Percentiles rank a stretch among this genome's conserved stretches.
Evolutionary conservation across 2,888 invertebrate genomes (phyloP).

Genomic region (Ptychoptera albimana): DNA sequence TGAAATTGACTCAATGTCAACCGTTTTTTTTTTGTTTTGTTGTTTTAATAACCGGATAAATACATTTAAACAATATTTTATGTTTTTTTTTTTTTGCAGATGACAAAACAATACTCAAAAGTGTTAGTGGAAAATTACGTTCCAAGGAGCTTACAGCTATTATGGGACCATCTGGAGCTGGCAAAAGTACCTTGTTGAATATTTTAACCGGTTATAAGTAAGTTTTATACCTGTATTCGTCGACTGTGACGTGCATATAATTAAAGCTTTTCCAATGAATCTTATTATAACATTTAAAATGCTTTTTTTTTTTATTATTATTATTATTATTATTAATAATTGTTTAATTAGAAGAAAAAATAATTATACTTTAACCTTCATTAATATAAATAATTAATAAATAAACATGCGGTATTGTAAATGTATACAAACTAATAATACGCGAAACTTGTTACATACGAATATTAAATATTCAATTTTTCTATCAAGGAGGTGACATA

Average conservation of each 20-base stretch:
- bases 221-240: slow-evolving; percentile 25
- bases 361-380: not conserved
- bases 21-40: not conserved
- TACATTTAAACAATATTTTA: not conserved
- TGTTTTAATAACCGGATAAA: slow-evolving; percentile 6
- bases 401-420: too few relatives aligned
- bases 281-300: too few relatives aligned
- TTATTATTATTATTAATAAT: not conserved
- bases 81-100: slow-evolving; percentile 36
- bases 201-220: slow-evolving; percentile 92
- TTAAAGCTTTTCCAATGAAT: too few relatives aligned
- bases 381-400: too few relatives aligned
- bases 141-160: slow-evolving; percentile 90
- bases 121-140: slow-evolving; percentile 73
- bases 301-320: too few relatives aligned
- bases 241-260: too few relatives aligned
- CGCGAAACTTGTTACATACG: too few relatives aligned
- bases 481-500: too few relatives aligned
- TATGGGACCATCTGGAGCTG: slow-evolving; percentile 94
- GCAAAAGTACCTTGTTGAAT: slow-evolving; percentile 85
- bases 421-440: too few relatives aligned
- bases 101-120: slow-evolving; percentile 74
- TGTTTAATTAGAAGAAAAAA: not conserved
- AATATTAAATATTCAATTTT: too few relatives aligned
- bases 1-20: too few relatives aligned